Evolutionary conservation across 2,888 invertebrate species (phyloP).

Genomic region (Idaea biselata): DNA sequence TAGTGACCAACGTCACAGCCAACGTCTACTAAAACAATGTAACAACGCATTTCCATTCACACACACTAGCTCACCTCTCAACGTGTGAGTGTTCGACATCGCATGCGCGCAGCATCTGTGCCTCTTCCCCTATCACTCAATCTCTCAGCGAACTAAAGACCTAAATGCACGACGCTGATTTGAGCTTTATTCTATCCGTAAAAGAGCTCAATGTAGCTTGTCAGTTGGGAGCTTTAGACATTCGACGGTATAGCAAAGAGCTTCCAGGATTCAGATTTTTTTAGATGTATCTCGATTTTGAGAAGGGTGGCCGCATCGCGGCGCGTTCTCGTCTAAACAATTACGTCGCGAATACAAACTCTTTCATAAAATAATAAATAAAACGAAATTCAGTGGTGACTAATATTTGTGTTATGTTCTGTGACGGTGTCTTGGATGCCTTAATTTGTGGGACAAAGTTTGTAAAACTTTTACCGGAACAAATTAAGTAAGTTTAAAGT

Average conservation of each 20-base stretch:
- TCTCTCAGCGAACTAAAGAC: slow-evolving; percentile 32
- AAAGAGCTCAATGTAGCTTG: slow-evolving; percentile 19
- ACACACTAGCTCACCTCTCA: slow-evolving; percentile 38
- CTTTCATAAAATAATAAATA: slow-evolving; percentile 12
- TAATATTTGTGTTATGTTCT: slow-evolving; percentile 40
- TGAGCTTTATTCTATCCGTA: slow-evolving; percentile 10
- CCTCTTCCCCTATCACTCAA: slow-evolving; percentile 60
- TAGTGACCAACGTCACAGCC: slow-evolving; percentile 48
- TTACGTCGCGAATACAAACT: slow-evolving; percentile 27
- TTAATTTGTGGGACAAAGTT: slow-evolving; percentile 39
- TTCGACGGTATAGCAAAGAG: slow-evolving; percentile 67
- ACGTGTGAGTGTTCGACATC: slow-evolving; percentile 47
- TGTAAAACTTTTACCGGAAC: slow-evolving; percentile 29
- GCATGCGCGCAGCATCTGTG: slow-evolving; percentile 80
- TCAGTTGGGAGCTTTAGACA: slow-evolving; percentile 44
- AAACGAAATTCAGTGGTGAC: slow-evolving; percentile 36
- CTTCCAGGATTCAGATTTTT: slow-evolving; percentile 74
- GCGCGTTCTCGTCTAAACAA: slow-evolving; percentile 20
- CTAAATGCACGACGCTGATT: slow-evolving; percentile 17
- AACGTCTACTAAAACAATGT: slow-evolving; percentile 60
- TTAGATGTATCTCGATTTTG: slow-evolving; percentile 69
- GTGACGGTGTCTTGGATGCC: slow-evolving; percentile 38
- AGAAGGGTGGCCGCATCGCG: slow-evolving; percentile 61
- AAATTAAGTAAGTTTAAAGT: slow-evolving; percentile 40
- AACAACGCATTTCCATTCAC: slow-evolving; percentile 43